Evolutionary conservation across 2,113 vertebrate species (phyloP).

Genomic region (Chaenogobius annularis): DNA sequence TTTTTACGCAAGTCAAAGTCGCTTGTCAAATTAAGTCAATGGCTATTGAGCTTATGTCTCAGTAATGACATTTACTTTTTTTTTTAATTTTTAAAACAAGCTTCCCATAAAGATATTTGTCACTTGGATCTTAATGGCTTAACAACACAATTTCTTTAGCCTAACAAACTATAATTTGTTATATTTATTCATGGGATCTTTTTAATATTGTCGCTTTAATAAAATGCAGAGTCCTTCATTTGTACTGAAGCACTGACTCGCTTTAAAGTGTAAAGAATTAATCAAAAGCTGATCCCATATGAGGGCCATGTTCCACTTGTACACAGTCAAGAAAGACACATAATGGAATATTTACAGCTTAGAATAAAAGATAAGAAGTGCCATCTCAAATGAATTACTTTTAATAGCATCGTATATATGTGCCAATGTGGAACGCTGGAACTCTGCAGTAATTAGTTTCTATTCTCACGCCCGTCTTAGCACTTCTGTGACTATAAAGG

Average conservation of each 20-base stretch:
- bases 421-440: background rate
- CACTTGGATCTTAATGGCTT: too few species aligned
- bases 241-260: background rate
- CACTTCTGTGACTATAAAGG: constrained; percentile 21
- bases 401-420: constrained; percentile 6
- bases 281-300: background rate
- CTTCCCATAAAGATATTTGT: too few species aligned
- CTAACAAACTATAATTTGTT: background rate
- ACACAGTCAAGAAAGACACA: constrained; percentile 1
- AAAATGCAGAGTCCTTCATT: background rate
- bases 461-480: constrained; percentile 5
- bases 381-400: constrained; percentile 1
- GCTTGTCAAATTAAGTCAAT: too few species aligned
- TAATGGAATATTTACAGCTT: constrained; percentile 4
- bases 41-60: too few species aligned
- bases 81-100: too few species aligned
- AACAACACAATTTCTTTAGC: too few species aligned
- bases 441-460: constrained; percentile 12
- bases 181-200: background rate
- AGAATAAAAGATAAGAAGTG: constrained; percentile 6
- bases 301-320: background rate
- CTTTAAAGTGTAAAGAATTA: background rate
- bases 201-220: background rate
- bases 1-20: too few species aligned
- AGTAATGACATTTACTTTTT: too few species aligned